phyloP scores from a whole-genome alignment of 2,888 invertebrate species.

The Athalia circularis region DNA sequence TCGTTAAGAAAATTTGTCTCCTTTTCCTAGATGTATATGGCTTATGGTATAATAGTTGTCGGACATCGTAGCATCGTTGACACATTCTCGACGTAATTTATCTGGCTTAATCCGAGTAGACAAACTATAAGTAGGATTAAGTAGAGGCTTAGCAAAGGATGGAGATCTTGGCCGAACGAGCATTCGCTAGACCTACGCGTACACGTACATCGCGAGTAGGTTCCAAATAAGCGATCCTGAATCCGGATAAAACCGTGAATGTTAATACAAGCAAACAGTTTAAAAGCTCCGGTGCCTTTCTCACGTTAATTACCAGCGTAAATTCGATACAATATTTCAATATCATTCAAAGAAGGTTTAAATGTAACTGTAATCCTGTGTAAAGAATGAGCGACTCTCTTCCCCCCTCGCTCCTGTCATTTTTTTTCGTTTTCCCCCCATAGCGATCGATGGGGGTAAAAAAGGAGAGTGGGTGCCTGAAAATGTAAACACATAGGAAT shows the following conservation, averaged over 20 bases:
- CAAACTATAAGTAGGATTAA: slow-evolving; percentile 41
- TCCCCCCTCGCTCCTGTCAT: no score
- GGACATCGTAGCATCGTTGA: slow-evolving; percentile 10
- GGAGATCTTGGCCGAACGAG: slow-evolving; percentile 12
- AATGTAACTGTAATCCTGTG: slow-evolving; percentile 1
- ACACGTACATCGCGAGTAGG: not conserved
- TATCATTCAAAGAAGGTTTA: not conserved
- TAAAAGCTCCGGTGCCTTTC: no score
- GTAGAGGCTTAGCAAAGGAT: slow-evolving; percentile 18
- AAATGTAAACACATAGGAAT: no score
- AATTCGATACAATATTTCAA: not conserved
- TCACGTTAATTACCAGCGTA: no score
- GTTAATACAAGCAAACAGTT: not conserved
- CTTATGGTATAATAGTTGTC: slow-evolving; percentile 6
- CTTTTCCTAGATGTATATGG: not conserved
- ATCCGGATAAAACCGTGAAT: not conserved
- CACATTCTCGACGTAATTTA: slow-evolving; percentile 18
- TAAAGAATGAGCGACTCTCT: not conserved
- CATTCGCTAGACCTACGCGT: no score
- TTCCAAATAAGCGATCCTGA: not conserved
- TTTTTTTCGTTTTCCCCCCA: no score
- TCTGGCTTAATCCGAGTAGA: slow-evolving; percentile 26
- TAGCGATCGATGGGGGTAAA: no score
- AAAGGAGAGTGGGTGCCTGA: no score
- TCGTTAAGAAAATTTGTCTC: not conserved